Evolutionary conservation across 2,888 invertebrate species (phyloP), one percentile per base, ranked within the genome.

Genomic region (Griposia aprilina): DNA sequence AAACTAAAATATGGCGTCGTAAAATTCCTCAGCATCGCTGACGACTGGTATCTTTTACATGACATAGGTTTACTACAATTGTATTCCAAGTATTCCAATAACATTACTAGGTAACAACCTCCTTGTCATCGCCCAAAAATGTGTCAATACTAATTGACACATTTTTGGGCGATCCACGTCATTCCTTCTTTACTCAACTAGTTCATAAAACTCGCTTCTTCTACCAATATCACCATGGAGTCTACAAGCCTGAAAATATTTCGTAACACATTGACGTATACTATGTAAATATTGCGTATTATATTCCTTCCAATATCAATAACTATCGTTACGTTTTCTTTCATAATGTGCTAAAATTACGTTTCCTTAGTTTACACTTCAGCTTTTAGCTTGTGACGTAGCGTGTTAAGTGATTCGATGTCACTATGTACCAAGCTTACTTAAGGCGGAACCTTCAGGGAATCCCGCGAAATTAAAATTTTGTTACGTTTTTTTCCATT

Each of bases 371-470:
- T 69, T 77, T 30, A 65, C 76, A 68, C 55, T 60, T 69, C 48
- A 78, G 66, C 26, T 68, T 81, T 65, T 55, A 45, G 23, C 15
- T 50, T 68, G 60, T 89, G 87, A 86, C 90, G 87, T 77, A 26
- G 59, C 15, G 1, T 60, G 80, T 67, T 87, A 87, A 88, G 17
- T 55, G 81, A 69, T 63, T 76, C 17, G 52, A 65, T 87, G 84
- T 90, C 88, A 81, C 90, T 88, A 87, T 90, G 86, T 86, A 85
- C 81, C 76, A 68, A 79, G 26, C 26, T 68, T n/a, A n/a, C n/a
- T n/a, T n/a, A n/a, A n/a, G n/a, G n/a, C n/a, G n/a, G n/a, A n/a
- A n/a, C n/a, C n/a, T n/a, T n/a, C n/a, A n/a, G n/a, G n/a, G n/a
- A n/a, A n/a, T n/a, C n/a, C n/a, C n/a, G n/a, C n/a, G n/a, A n/a